Evolutionary conservation across 2,113 vertebrate species (phyloP).

Genomic region (Equus quagga): DNA sequence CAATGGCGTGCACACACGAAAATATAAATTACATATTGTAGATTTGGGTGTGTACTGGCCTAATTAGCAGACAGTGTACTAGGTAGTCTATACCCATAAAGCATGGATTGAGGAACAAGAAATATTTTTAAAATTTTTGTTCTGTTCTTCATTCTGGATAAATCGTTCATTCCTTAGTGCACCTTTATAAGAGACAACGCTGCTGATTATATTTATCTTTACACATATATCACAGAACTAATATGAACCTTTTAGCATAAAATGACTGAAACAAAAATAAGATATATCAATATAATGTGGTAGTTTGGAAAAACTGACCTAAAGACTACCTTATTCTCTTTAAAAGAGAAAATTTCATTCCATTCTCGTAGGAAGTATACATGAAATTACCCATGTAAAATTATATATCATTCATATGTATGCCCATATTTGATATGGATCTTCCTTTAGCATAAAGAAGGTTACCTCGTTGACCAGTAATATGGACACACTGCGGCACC

Average conservation of each 20-base stretch:
- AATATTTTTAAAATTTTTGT: neutral
- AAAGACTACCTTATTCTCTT: neutral
- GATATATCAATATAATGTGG: neutral
- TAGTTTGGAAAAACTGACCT: neutral
- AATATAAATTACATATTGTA: neutral
- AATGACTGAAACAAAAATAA: slow-evolving; percentile 8
- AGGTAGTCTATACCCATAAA: neutral
- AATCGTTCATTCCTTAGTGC: neutral
- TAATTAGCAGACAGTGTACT: neutral
- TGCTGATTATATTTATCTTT: neutral
- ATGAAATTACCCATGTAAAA: neutral
- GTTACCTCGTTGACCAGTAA: neutral
- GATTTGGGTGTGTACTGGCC: neutral
- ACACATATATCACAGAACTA: neutral
- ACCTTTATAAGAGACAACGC: neutral
- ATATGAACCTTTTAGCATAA: neutral
- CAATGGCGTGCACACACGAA: neutral
- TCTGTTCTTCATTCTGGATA: slow-evolving; percentile 1
- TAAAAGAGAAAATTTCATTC: slow-evolving; percentile 13
- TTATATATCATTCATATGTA: neutral
- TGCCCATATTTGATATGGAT: neutral
- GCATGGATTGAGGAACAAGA: neutral
- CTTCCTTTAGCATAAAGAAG: neutral
- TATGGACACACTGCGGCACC: neutral
- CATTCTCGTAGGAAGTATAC: neutral